Conservation (phyloP, 2,888 invertebrate genomes). For the Morpho helenor region DNA sequence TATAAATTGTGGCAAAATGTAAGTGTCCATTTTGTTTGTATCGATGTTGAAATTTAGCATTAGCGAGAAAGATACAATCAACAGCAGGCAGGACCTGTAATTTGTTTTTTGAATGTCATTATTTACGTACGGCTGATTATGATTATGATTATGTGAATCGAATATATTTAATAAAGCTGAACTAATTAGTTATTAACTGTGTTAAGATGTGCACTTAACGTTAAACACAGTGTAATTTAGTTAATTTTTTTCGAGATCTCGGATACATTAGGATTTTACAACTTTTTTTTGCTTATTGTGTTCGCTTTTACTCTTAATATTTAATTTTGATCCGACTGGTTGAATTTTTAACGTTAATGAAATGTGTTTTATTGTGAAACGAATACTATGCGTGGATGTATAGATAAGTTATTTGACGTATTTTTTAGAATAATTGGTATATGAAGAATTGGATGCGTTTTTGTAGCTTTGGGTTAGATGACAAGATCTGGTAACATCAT, state of each 20-base stretch:
- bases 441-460: neutral
- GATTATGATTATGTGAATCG: too few species aligned
- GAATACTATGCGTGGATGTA: slow-evolving; percentile 1
- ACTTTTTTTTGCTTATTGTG: slow-evolving; percentile 37
- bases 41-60: too few species aligned
- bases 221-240: slow-evolving; percentile 33
- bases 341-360: slow-evolving; percentile 3
- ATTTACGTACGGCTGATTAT: too few species aligned
- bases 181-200: slow-evolving; percentile 3
- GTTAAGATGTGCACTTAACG: slow-evolving; percentile 11
- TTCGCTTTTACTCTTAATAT: slow-evolving; percentile 40
- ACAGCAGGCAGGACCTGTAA: too few species aligned
- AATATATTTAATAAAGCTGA: neutral
- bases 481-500: neutral
- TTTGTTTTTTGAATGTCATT: too few species aligned
- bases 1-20: too few species aligned
- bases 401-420: slow-evolving; percentile 3
- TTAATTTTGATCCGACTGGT: slow-evolving; percentile 31
- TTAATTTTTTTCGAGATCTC: slow-evolving; percentile 60
- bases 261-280: slow-evolving; percentile 34
- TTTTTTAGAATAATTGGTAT: neutral
- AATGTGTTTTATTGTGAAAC: slow-evolving; percentile 9
- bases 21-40: too few species aligned
- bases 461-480: neutral
- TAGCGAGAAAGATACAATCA: too few species aligned